Base-by-base conservation (phyloP, 1,140 invertebrate genomes). In the Elysia chlorotica region DNA sequence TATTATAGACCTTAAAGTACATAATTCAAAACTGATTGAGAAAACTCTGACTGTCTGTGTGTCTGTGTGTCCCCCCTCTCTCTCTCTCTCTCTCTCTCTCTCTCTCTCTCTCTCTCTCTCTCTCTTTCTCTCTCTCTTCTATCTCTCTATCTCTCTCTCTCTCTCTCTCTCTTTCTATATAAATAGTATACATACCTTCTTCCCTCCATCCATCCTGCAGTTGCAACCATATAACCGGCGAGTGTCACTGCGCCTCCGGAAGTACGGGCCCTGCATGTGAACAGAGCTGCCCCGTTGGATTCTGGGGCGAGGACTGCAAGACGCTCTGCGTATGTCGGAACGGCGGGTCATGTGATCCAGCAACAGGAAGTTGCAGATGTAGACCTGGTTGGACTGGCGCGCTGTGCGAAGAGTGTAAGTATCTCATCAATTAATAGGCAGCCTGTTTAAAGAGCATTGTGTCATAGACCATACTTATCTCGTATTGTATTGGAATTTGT, bases 171-270 rank as follows among this genome's bases (percentile, higher is more conserved):
- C 41, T n/a, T n/a, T n/a, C n/a, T n/a, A n/a, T n/a, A n/a, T n/a
- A n/a, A n/a, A n/a, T n/a, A n/a, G n/a, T n/a, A n/a, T n/a, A n/a
- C 25, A 68, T 23, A 31, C 82, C 81, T 74, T 92, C 93, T 84
- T 88, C 91, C 41, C 96, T 94, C 61, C 23, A 4, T 17, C 61
- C 35, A 4, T 66, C 65, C 14, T 62, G 92, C 94, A 89, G 71
- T 30, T 81, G 80, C 66, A 70, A 79, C 53, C 93, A 93, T 30
- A 89, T 93, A 75, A 93, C 92, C 82, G 95, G 95, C 71, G 90
- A 90, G 75, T 98, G 96, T 86, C 92, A 92, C 37, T 99, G 97
- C 89, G 90, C 92, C 0, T 90, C 95, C 48, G 97, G 97, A 6
- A 97, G 79, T 71, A 83, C 73, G 31, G 85, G 85, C 19, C 41